Evolutionary conservation across 64 coral and sea anemone genomes (phyloP), one percentile per base, ranked within the genome.

Genomic region (Dendronephthya gigantea): DNA sequence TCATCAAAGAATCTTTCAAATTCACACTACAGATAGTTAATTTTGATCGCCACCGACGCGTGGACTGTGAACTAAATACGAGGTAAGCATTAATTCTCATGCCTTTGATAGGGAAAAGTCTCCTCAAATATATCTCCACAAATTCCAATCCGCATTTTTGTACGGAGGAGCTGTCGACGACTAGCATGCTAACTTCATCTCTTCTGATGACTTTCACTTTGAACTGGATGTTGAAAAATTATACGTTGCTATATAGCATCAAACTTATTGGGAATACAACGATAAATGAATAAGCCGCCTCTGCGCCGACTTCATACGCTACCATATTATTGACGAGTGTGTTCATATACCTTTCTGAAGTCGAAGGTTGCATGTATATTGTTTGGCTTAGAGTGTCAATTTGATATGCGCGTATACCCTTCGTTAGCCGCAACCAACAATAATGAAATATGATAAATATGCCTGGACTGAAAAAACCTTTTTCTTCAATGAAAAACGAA

Each of bases 1-100:
- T 62, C 55, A 62, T 62, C 55, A 62, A 62, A 62, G 55, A 62
- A 62, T 62, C 55, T 62, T 62, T 62, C 55, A 62, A 62, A 7
- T 62, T 62, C 55, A 27, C 55, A 62, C 55, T 62, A n/a, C 55
- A 62, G 55, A 62, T 62, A 19, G 19, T 27, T 23, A 62, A 19
- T 23, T 15, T 62, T 62, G 55, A 62, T 62, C 55, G 55, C 17
- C 55, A 62, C 17, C 55, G 55, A 62, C 55, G 55, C 55, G 55
- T 62, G 55, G 55, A 62, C 55, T 62, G 55, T 23, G 16, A 62
- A 22, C 55, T 62, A 62, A 62, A 62, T 62, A 62, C 55, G 25
- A 62, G 55, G 55, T 62, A 62, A 62, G 55, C 55, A 23, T 62
- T n/a, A n/a, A n/a, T n/a, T 62, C 55, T 62, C 55, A 62, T 62